A percentile compares a stretch with the other conserved stretches of the same genome.
Conservation (phyloP, 2,888 invertebrate genomes). For the Syrphus vitripennis region DNA sequence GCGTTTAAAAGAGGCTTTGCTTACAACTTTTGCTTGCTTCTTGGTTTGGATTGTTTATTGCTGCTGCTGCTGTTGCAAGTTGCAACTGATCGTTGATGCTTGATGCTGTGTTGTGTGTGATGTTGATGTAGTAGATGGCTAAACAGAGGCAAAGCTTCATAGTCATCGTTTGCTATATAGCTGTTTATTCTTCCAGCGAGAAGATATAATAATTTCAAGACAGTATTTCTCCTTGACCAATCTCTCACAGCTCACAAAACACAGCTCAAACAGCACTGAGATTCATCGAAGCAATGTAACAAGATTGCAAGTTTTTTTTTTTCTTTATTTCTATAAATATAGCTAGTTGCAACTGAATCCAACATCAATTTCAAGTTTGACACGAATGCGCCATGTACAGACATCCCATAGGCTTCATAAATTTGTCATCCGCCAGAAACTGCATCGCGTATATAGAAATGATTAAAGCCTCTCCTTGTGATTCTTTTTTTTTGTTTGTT, state of each 20-base stretch:
- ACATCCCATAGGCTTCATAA: slow-evolving; percentile 68
- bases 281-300: slow-evolving; percentile 4
- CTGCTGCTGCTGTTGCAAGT: not conserved
- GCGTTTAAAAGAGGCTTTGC: slow-evolving; percentile 39
- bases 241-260: slow-evolving; percentile 43
- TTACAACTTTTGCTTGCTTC: not conserved
- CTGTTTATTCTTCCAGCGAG: not conserved
- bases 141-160: slow-evolving; percentile 35
- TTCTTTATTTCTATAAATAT: not conserved
- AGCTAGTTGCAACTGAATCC: slow-evolving; percentile 43
- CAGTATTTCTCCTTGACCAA: slow-evolving; percentile 65
- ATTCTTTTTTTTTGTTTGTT: not conserved
- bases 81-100: slow-evolving; percentile 37
- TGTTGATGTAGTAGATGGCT: slow-evolving; percentile 51
- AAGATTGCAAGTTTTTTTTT: slow-evolving; percentile 6
- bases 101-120: slow-evolving; percentile 50
- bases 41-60: not conserved
- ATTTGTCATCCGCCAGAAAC: slow-evolving; percentile 65
- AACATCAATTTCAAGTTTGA: slow-evolving; percentile 70
- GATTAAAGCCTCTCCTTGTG: slow-evolving; percentile 59
- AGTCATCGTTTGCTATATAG: not conserved
- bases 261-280: too few relatives aligned
- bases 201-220: slow-evolving; percentile 40
- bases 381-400: slow-evolving; percentile 69
- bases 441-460: slow-evolving; percentile 23